A percentile compares a stretch with the other conserved stretches of the same genome.
These are phyloP conservation scores for Ctenosaura bakeri DNA, from an alignment of 2,797 vertebrate genomes.

Conservation along the genomic window DNA sequence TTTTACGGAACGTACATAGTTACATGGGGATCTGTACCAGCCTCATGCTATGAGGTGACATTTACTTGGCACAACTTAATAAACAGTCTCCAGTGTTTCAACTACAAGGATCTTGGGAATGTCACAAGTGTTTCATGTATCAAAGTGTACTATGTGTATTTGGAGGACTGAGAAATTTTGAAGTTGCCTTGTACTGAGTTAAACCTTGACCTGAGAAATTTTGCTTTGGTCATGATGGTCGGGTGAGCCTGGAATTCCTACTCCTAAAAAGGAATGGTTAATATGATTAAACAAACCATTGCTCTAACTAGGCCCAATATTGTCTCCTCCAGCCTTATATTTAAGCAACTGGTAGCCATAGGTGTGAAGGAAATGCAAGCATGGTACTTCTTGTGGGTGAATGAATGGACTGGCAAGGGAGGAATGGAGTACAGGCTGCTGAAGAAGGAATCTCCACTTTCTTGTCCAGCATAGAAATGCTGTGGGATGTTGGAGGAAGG, in stretches of 20 bases:
- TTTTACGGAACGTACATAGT: neutral
- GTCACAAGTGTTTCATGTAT: neutral
- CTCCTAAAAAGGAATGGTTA: too few relatives aligned
- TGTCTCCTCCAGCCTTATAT: neutral
- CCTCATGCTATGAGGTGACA: neutral
- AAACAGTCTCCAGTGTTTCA: neutral
- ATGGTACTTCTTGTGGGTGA: neutral
- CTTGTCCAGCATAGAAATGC: neutral
- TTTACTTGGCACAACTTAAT: neutral
- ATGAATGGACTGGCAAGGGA: neutral
- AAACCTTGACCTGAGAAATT: neutral
- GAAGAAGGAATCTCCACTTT: neutral
- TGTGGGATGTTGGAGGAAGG: neutral
- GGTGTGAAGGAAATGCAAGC: neutral
- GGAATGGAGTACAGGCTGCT: too few relatives aligned
- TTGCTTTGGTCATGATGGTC: too few relatives aligned
- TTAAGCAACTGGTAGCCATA: neutral
- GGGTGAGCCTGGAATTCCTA: too few relatives aligned
- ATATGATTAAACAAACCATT: too few relatives aligned
- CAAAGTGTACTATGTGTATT: neutral
- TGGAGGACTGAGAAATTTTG: neutral
- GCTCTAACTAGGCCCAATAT: neutral
- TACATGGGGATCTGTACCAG: neutral
- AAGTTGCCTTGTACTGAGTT: neutral
- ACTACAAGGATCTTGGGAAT: neutral